A percentile compares a stretch with the other conserved stretches of the same genome.
These are phyloP conservation scores for Halocynthia roretzi DNA, from an alignment of 23 tunicate genomes.

Conservation along the genomic window DNA sequence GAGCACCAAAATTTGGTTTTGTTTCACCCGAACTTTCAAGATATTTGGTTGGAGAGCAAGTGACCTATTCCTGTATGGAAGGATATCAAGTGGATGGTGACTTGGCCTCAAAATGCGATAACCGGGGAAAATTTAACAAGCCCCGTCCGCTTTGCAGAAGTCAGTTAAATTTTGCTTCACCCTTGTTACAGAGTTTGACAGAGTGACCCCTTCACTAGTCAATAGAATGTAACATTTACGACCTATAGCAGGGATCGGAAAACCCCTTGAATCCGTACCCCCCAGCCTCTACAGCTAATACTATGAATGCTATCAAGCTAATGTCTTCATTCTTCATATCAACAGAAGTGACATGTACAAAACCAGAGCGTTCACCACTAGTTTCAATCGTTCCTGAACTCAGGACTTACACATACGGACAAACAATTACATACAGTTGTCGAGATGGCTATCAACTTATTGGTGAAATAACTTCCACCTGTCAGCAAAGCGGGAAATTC, in stretches of 20 bases:
- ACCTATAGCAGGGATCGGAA: too few relatives aligned
- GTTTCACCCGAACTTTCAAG: slow-evolving; percentile 3
- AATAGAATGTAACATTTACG: too few relatives aligned
- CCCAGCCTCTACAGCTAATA: neutral
- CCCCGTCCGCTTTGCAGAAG: slow-evolving; percentile 19
- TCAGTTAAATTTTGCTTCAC: neutral
- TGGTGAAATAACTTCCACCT: slow-evolving; percentile 15
- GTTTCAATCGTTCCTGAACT: slow-evolving; percentile 13
- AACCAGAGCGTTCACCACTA: neutral
- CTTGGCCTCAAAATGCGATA: slow-evolving; percentile 3
- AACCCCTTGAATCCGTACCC: too few relatives aligned
- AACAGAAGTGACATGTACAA: slow-evolving; percentile 7
- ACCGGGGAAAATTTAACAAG: slow-evolving; percentile 9
- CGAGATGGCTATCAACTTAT: slow-evolving; percentile 24
- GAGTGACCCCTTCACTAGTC: too few relatives aligned
- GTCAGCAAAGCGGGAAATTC: slow-evolving; percentile 22
- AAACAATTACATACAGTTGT: slow-evolving; percentile 25
- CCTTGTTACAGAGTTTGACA: too few relatives aligned
- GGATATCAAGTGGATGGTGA: slow-evolving; percentile 21
- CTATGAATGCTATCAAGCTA: neutral
- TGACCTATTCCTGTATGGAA: slow-evolving; percentile 21
- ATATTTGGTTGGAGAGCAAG: slow-evolving; percentile 12
- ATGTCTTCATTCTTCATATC: neutral
- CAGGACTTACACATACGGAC: slow-evolving; percentile 17
- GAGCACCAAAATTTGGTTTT: slow-evolving; percentile 16